Percentiles rank a stretch among this genome's conserved stretches.
These are phyloP conservation scores for Anolis sagrei DNA, from an alignment of 2,113 vertebrate genomes.

Conservation along the genomic window DNA sequence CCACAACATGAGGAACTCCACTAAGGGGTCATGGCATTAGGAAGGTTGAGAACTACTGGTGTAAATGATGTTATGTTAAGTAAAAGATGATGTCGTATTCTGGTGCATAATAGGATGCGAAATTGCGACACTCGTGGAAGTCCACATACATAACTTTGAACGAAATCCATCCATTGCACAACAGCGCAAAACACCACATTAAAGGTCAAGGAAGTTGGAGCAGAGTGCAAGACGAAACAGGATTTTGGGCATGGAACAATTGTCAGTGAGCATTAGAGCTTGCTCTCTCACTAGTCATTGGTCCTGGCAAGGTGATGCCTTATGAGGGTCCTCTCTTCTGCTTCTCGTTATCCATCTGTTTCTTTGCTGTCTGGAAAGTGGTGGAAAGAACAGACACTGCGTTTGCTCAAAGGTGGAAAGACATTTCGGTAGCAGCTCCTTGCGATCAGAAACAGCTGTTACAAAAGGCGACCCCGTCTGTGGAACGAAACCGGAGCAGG, in stretches of 20 bases:
- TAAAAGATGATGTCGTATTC: too few species aligned
- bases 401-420: not conserved
- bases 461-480: not conserved
- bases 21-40: too few species aligned
- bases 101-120: too few species aligned
- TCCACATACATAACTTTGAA: too few species aligned
- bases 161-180: too few species aligned
- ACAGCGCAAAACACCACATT: too few species aligned
- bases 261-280: conserved; percentile 6
- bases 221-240: too few species aligned
- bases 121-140: too few species aligned
- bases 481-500: not conserved
- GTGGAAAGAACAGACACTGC: not conserved
- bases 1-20: too few species aligned
- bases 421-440: not conserved
- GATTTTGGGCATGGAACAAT: not conserved
- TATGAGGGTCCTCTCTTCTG: not conserved
- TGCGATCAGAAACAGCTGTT: not conserved
- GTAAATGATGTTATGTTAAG: too few species aligned
- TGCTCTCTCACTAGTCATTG: conserved; percentile 18
- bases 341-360: not conserved
- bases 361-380: not conserved
- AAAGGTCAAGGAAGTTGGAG: too few species aligned
- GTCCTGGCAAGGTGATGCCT: conserved; percentile 2
- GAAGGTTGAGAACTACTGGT: too few species aligned